Percentiles rank a stretch among this genome's conserved stretches.
These are phyloP conservation scores for Aphis craccivora DNA, from an alignment of 1,140 invertebrate genomes.

Conservation along the genomic window DNA sequence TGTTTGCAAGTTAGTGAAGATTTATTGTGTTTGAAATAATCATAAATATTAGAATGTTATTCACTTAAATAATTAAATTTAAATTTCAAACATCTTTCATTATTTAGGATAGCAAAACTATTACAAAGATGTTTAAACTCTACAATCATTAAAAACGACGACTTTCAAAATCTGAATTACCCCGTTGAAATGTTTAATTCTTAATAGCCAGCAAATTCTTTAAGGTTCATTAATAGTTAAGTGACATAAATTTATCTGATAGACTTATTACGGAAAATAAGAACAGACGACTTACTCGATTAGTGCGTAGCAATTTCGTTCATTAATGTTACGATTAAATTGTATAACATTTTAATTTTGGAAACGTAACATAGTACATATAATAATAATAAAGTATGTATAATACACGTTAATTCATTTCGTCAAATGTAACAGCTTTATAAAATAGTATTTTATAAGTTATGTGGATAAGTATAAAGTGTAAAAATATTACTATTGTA, in stretches of 20 bases:
- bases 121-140: too few relatives aligned
- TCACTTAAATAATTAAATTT: too few relatives aligned
- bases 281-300: background rate
- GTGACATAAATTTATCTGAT: too few relatives aligned
- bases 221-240: too few relatives aligned
- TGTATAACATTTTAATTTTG: background rate
- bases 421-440: background rate
- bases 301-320: background rate
- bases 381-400: background rate
- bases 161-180: too few relatives aligned
- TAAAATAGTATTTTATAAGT: background rate
- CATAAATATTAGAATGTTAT: too few relatives aligned
- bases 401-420: background rate
- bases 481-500: background rate
- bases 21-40: background rate
- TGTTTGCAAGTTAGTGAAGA: background rate
- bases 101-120: too few relatives aligned
- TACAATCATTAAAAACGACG: too few relatives aligned
- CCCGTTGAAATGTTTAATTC: too few relatives aligned
- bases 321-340: background rate
- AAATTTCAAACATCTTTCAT: too few relatives aligned
- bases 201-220: too few relatives aligned
- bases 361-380: background rate
- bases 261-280: background rate
- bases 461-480: background rate